Conservation (phyloP, 2,113 vertebrate species). For the Leuciscus idus region DNA sequence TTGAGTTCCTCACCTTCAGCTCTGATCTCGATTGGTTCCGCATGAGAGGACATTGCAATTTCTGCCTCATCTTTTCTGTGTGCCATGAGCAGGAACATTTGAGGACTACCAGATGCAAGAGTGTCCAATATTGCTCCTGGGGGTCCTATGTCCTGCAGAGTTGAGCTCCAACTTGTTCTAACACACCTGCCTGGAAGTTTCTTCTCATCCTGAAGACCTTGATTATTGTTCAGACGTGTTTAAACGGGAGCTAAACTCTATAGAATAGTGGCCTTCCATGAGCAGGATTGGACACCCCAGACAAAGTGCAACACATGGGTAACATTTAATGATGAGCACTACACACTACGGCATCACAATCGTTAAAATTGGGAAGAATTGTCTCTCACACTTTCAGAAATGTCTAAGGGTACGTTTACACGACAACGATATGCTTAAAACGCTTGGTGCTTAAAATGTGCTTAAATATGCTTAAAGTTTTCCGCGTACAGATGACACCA, state of each 20-base stretch:
- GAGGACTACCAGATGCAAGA: not conserved
- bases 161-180: not conserved
- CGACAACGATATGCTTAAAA: too few relatives aligned
- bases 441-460: too few relatives aligned
- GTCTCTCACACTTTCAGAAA: not conserved
- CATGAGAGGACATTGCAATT: not conserved
- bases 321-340: not conserved
- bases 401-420: not conserved
- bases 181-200: not conserved
- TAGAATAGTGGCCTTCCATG: not conserved
- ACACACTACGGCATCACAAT: not conserved
- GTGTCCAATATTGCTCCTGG: not conserved
- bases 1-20: not conserved
- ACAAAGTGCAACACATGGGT: too few relatives aligned
- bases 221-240: not conserved
- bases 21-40: not conserved
- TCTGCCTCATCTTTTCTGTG: not conserved
- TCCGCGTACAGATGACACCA: too few relatives aligned
- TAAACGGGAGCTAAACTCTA: not conserved
- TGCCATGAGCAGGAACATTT: not conserved
- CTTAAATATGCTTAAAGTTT: too few relatives aligned
- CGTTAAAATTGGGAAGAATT: not conserved
- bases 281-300: not conserved
- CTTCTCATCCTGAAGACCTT: not conserved
- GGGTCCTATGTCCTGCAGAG: not conserved